Evolutionary conservation across 1,140 invertebrate species (phyloP).

Genomic region (Trichonephila inaurata): DNA sequence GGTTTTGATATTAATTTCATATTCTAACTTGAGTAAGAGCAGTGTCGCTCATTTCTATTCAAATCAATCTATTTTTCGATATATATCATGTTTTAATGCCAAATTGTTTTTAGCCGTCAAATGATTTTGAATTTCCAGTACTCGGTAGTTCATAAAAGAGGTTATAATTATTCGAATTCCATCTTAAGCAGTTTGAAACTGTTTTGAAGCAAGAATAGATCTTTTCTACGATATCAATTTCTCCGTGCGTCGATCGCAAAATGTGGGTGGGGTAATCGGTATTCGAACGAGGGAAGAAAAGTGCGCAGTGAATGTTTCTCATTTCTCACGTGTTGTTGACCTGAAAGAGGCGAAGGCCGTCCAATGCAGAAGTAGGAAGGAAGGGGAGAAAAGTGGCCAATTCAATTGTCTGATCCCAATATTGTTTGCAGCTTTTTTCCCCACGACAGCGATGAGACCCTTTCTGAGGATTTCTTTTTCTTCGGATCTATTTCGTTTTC

Average conservation of each 20-base stretch:
- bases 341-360: constrained; percentile 42
- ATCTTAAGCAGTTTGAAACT: too few relatives aligned
- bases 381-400: neutral
- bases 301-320: neutral
- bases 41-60: too few relatives aligned
- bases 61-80: too few relatives aligned
- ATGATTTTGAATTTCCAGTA: too few relatives aligned
- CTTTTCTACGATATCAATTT: neutral
- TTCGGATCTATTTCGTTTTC: neutral
- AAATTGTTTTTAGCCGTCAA: too few relatives aligned
- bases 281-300: neutral
- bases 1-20: too few relatives aligned
- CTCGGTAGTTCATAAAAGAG: too few relatives aligned
- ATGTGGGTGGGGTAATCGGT: neutral
- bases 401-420: neutral
- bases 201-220: too few relatives aligned
- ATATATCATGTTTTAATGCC: too few relatives aligned
- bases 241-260: neutral
- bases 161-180: too few relatives aligned
- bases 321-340: constrained; percentile 55
- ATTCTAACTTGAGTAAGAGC: too few relatives aligned
- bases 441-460: neutral
- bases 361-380: constrained; percentile 60
- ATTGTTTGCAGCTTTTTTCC: neutral
- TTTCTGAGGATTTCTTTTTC: neutral